Conservation (phyloP, 1,140 invertebrate species). For the Zaprionus africanus region DNA sequence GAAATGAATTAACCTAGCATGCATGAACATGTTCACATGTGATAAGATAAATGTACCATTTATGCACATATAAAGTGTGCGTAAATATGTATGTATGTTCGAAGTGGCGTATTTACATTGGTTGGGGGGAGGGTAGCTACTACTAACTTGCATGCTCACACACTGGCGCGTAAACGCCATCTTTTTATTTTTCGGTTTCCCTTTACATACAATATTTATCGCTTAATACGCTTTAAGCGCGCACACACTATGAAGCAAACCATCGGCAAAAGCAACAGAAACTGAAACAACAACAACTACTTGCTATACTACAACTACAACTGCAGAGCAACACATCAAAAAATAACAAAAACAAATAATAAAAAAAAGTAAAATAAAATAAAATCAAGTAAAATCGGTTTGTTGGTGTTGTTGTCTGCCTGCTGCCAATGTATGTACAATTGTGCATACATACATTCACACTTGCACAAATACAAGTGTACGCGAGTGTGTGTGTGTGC, state of each 20-base stretch:
- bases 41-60: neutral
- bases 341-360: conserved; percentile 34
- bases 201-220: conserved; percentile 78
- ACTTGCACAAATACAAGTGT: conserved; percentile 9
- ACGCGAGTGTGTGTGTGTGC: conserved; percentile 14
- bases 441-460: conserved; percentile 17
- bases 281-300: conserved; percentile 6
- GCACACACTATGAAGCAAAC: conserved; percentile 21
- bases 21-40: conserved; percentile 4
- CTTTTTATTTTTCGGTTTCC: conserved; percentile 76
- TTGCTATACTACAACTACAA: conserved; percentile 34
- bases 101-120: conserved; percentile 37
- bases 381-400: conserved; percentile 63
- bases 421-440: conserved; percentile 38
- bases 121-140: conserved; percentile 37
- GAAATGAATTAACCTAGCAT: conserved; percentile 3
- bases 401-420: conserved; percentile 49
- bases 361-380: conserved; percentile 61
- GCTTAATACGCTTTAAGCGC: conserved; percentile 65
- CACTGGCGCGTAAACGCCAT: conserved; percentile 74
- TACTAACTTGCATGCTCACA: conserved; percentile 70
- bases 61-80: conserved; percentile 17
- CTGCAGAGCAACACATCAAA: conserved; percentile 47
- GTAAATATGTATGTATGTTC: conserved; percentile 23
- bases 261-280: conserved; percentile 32